These are phyloP conservation scores for Phacellophora camtschatica DNA, from an alignment of 30 jellyfish, hydroid and myxozoan species.

Conservation along the genomic window DNA sequence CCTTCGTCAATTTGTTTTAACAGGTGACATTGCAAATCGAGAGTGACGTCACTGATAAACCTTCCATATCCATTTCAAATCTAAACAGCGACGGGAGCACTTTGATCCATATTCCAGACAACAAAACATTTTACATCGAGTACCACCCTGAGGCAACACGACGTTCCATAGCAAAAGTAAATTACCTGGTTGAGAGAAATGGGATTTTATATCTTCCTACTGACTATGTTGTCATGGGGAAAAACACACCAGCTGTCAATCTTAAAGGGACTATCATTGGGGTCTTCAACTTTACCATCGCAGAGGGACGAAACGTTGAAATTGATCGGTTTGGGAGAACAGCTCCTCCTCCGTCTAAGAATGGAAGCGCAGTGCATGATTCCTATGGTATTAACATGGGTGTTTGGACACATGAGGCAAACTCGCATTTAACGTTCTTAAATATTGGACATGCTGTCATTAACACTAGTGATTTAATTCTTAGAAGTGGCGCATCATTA, in stretches of 20 bases:
- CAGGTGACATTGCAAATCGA: slow-evolving; percentile 49
- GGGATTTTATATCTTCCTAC: slow-evolving; percentile 32
- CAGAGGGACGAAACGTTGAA: slow-evolving; percentile 14
- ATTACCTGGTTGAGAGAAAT: slow-evolving; percentile 14
- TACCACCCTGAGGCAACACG: slow-evolving; percentile 43
- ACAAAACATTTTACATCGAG: slow-evolving; percentile 49
- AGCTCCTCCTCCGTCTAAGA: slow-evolving; percentile 40
- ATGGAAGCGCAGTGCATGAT: not conserved
- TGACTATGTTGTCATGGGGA: slow-evolving; percentile 35
- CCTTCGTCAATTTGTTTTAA: no score
- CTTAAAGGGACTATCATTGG: slow-evolving; percentile 32
- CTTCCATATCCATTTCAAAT: slow-evolving; percentile 40
- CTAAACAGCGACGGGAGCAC: slow-evolving; percentile 37
- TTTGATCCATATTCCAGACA: slow-evolving; percentile 11
- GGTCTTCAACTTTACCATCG: slow-evolving; percentile 50
- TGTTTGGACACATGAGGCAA: slow-evolving; percentile 52
- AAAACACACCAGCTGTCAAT: slow-evolving; percentile 18
- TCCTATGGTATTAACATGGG: slow-evolving; percentile 30
- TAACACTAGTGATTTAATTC: slow-evolving; percentile 29
- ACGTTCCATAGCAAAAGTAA: slow-evolving; percentile 24
- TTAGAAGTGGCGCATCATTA: slow-evolving; percentile 20
- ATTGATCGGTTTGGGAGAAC: slow-evolving; percentile 22
- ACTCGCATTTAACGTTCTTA: slow-evolving; percentile 2
- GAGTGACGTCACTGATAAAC: not conserved
- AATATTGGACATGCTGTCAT: slow-evolving; percentile 13